phyloP scores from a whole-genome alignment of 2,113 vertebrate genomes.

The Microcebus tavaratra region DNA sequence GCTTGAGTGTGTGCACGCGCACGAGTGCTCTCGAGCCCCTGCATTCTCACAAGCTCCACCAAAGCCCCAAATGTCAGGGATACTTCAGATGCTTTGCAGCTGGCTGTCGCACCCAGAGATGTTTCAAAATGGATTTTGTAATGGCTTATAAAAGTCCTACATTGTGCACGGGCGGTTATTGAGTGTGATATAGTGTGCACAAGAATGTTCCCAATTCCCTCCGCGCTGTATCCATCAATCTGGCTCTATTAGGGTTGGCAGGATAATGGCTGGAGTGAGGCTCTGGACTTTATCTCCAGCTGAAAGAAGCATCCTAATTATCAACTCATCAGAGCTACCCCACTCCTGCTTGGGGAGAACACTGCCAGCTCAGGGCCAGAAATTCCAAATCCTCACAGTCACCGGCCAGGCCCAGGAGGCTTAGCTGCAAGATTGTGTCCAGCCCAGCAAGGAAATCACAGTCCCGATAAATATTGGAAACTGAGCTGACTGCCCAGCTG shows the following conservation, averaged over 20 bases:
- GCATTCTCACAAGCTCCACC: constrained; percentile 73
- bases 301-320: constrained; percentile 70
- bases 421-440: constrained; percentile 32
- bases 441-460: neutral
- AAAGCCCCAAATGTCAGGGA: constrained; percentile 73
- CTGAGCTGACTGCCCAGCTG: neutral
- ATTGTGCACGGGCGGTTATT: constrained; percentile 65
- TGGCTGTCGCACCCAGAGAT: constrained; percentile 77
- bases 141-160: constrained; percentile 81
- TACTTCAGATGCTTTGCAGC: constrained; percentile 81
- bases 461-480: constrained; percentile 38
- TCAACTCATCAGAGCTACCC: constrained; percentile 72
- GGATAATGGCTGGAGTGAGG: constrained; percentile 73
- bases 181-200: constrained; percentile 75
- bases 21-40: neutral
- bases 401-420: constrained; percentile 46
- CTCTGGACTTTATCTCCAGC: constrained; percentile 79
- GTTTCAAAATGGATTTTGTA: constrained; percentile 78
- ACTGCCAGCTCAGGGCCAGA: constrained; percentile 68
- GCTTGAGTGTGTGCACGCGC: neutral
- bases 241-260: constrained; percentile 71
- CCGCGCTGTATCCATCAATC: constrained; percentile 62
- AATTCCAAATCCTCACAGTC: constrained; percentile 67
- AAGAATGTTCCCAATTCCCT: constrained; percentile 75
- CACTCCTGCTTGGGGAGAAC: constrained; percentile 52